Base-by-base conservation (phyloP, 2,797 vertebrate species). In the Phoebastria nigripes region DNA sequence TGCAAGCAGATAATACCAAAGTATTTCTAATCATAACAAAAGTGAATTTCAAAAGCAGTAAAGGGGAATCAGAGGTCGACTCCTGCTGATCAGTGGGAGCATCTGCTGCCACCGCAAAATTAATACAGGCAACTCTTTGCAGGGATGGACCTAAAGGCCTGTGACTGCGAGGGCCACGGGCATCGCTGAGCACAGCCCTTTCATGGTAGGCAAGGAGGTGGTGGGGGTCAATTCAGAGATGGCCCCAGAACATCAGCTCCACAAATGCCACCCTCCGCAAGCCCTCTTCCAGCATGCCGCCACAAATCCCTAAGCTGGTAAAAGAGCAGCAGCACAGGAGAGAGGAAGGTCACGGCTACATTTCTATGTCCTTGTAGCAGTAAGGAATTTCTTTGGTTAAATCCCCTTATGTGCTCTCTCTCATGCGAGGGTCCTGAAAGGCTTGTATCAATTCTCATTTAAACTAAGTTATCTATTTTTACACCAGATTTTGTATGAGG, bases 181-280 rank as follows among this genome's bases (percentile, higher is more conserved):
- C 62, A 39, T 3, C 5, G 5, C 37, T 2, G 31, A 13, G 77
- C 83, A 21, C 49, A 15, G 55, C 21, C 56, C 62, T 12, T 2
- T 4, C 2, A 0, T 1, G 18, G 31, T 2, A 4, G 58, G 29
- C 8, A 20, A 8, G 47, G 3, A 7, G 52, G 25, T 1, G 17
- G 46, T 1, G 47, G 25, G 47, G 54, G 13, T 4, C 19, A 5
- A 3, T 3, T 11, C 51, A 14, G 62, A 25, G 41, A 10, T 1
- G 18, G 66, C 31, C 47, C 39, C 59, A 42, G 39, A 10, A n/a
- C 42, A 4, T 6, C 81, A 52, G 31, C 37, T 33, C 65, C 70
- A 6, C 22, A 19, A 31, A 6, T 1, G 2, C 26, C 55, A 8
- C 26, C 54, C 63, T 9, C 61, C 6, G n/a, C 42, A 15, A 52